A percentile compares a stretch with the other conserved stretches of the same genome.
Conservation (phyloP, 1,140 invertebrate species). For the Scylla paramamosain region DNA sequence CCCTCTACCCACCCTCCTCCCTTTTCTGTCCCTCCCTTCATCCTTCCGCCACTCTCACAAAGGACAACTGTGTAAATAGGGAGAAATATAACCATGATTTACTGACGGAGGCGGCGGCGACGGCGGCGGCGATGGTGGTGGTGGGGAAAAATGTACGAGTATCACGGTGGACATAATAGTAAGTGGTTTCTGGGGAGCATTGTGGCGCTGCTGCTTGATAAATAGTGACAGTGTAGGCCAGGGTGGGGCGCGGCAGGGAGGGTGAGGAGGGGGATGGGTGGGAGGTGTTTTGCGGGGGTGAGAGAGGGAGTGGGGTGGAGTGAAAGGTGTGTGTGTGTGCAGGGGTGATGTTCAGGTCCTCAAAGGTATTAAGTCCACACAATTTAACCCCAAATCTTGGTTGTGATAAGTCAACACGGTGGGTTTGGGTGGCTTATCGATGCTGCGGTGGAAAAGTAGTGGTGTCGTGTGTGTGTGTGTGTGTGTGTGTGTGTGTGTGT, state of each 20-base stretch:
- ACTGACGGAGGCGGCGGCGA: neutral
- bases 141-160: neutral
- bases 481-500: constrained; percentile 41
- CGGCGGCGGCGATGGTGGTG: neutral
- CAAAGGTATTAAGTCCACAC: constrained; percentile 24
- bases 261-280: neutral
- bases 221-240: neutral
- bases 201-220: neutral
- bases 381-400: constrained; percentile 15
- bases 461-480: neutral
- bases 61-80: neutral
- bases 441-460: no score
- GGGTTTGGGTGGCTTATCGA: neutral
- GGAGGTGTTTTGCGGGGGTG: neutral
- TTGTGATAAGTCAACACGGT: neutral
- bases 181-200: neutral
- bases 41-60: constrained; percentile 31
- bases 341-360: neutral
- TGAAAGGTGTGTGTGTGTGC: neutral
- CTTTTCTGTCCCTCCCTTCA: neutral
- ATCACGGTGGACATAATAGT: neutral
- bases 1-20: neutral
- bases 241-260: neutral
- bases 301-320: neutral
- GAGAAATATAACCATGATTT: constrained; percentile 29